Evolutionary conservation across 2,888 invertebrate species (phyloP).

Genomic region (Hydroisotoma schaefferi): DNA sequence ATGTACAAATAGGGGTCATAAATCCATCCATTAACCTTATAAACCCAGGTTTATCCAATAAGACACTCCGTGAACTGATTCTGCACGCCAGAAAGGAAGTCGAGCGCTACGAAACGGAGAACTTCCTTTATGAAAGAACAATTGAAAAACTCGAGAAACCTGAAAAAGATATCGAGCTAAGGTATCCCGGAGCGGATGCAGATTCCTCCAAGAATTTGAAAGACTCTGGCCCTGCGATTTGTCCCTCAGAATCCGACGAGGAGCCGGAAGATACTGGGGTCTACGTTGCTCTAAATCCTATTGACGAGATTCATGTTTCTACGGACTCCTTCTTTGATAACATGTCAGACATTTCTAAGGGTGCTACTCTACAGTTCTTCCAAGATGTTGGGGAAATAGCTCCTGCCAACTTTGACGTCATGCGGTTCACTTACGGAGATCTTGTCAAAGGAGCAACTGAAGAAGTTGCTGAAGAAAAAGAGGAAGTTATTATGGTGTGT

Average conservation of each 20-base stretch:
- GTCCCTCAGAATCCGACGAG: conserved; percentile 23
- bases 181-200: neutral
- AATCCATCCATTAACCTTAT: conserved; percentile 7
- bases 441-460: conserved; percentile 23
- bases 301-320: conserved; percentile 25
- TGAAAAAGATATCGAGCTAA: conserved; percentile 23
- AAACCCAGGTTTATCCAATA: conserved; percentile 28
- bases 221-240: conserved; percentile 13
- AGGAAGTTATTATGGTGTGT: too few relatives aligned
- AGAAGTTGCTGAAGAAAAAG: too few relatives aligned
- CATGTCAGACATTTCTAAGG: conserved; percentile 30
- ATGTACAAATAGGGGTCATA: too few relatives aligned
- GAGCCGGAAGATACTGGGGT: conserved; percentile 25
- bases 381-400: conserved; percentile 23
- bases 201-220: conserved; percentile 14
- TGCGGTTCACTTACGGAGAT: conserved; percentile 28
- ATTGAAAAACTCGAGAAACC: conserved; percentile 28
- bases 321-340: conserved; percentile 34
- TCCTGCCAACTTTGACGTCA: conserved; percentile 29
- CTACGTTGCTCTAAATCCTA: conserved; percentile 21
- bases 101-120: conserved; percentile 26
- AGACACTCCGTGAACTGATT: conserved; percentile 20
- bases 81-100: conserved; percentile 27
- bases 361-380: conserved; percentile 17
- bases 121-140: conserved; percentile 28